Evolutionary conservation across 2,888 invertebrate genomes (phyloP).

Genomic region (Chrysotoxum bicinctum): DNA sequence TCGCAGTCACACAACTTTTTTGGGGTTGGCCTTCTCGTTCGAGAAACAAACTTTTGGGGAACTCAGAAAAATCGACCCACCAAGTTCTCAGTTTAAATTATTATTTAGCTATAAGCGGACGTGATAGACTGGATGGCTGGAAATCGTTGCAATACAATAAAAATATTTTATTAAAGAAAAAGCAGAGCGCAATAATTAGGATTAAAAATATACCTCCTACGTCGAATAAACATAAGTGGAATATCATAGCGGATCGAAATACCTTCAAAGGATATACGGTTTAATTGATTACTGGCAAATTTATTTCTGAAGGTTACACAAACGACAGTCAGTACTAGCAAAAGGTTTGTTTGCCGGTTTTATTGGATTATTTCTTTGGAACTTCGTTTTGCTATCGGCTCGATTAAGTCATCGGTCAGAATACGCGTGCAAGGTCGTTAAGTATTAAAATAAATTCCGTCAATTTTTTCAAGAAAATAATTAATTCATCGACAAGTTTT

Average conservation of each 20-base stretch:
- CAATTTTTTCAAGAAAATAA: slow-evolving; percentile 17
- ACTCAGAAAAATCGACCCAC: slow-evolving; percentile 51
- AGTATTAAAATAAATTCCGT: slow-evolving; percentile 25
- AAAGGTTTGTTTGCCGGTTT: slow-evolving; percentile 69
- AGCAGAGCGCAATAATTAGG: slow-evolving; percentile 71
- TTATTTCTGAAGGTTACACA: slow-evolving; percentile 38
- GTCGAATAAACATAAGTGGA: slow-evolving; percentile 31
- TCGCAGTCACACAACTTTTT: slow-evolving; percentile 55
- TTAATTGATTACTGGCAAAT: slow-evolving; percentile 3
- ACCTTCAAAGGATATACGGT: slow-evolving; percentile 12
- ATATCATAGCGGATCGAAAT: slow-evolving; percentile 35
- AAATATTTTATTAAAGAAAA: slow-evolving; percentile 18
- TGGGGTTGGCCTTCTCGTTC: slow-evolving; percentile 58
- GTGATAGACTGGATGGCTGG: slow-evolving; percentile 81
- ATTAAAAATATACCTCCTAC: slow-evolving; percentile 63
- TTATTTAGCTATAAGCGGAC: slow-evolving; percentile 80
- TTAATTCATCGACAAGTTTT: slow-evolving; percentile 28
- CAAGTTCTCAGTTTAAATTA: slow-evolving; percentile 79
- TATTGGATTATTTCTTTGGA: slow-evolving; percentile 7
- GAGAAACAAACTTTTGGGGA: slow-evolving; percentile 54
- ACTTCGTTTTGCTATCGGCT: slow-evolving; percentile 26
- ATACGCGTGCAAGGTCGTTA: slow-evolving; percentile 52
- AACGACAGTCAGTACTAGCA: slow-evolving; percentile 42
- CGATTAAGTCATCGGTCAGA: slow-evolving; percentile 61
- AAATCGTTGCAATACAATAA: slow-evolving; percentile 74